Evolutionary conservation across 2,888 invertebrate species (phyloP).

Genomic region (Ochropleura plecta): DNA sequence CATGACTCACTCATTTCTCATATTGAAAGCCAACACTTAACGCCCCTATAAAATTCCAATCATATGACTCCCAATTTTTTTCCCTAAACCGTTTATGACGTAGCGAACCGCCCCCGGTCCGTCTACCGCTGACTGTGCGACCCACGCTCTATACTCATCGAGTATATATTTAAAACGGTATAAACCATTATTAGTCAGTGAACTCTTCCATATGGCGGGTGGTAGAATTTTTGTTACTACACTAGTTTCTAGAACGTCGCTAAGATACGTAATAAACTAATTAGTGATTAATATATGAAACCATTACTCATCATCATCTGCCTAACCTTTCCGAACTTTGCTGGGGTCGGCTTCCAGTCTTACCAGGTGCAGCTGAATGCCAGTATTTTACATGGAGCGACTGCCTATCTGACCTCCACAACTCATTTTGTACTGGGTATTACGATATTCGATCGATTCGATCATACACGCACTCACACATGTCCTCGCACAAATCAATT

Average conservation of each 20-base stretch:
- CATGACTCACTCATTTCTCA: slow-evolving; percentile 18
- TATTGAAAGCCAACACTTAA: slow-evolving; percentile 16
- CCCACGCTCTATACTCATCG: slow-evolving; percentile 43
- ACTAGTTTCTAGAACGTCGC: not conserved
- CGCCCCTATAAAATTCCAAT: slow-evolving; percentile 32
- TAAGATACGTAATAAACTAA: slow-evolving; percentile 11
- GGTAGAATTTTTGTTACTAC: slow-evolving; percentile 14
- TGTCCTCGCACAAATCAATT: too few species aligned
- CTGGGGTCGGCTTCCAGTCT: too few species aligned
- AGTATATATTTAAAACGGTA: slow-evolving; percentile 49
- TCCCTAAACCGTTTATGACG: slow-evolving; percentile 33
- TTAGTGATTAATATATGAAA: not conserved
- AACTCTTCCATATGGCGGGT: slow-evolving; percentile 39
- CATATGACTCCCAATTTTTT: slow-evolving; percentile 8
- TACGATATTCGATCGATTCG: too few species aligned
- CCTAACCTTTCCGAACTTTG: too few species aligned
- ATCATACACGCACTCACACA: too few species aligned
- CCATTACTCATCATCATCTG: not conserved
- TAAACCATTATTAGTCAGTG: slow-evolving; percentile 46
- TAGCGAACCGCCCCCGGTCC: slow-evolving; percentile 23
- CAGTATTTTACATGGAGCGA: too few species aligned
- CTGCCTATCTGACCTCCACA: too few species aligned
- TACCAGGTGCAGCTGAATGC: too few species aligned
- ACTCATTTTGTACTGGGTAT: too few species aligned
- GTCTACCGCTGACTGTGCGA: slow-evolving; percentile 48